Evolutionary conservation across 2,113 vertebrate species (phyloP), one percentile per base, ranked within the genome.

Genomic region (Chaetorhynchus papuensis): DNA sequence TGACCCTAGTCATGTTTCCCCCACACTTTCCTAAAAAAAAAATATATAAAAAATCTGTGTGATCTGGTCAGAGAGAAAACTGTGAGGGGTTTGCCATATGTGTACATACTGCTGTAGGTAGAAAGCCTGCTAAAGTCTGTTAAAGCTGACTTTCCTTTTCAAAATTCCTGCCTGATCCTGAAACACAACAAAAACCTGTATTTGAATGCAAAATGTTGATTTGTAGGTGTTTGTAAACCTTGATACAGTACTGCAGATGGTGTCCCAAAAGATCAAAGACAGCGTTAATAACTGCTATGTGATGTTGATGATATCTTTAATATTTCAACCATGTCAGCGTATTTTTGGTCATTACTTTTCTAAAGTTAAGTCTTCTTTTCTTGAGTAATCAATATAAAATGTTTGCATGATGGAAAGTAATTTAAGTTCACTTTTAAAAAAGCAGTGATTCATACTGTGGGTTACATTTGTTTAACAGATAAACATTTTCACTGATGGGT

Each of bases 381-480:
- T 97, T 83, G 89, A 91, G 86, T 96, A 87, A 41, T 93, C 45
- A 33, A 28, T 93, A 37, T 85, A 90, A 96, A 91, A 87, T 89
- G 64, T 84, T 95, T 98, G 96, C 95, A 97, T 97, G 95, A 59
- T 24, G 65, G 81, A 79, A 91, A 89, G 74, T 70, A 80, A 77
- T 93, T 94, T 66, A 35, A 91, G 54, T 95, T 96, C 81, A 83
- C 60, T 87, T 90, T 53, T 91, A 1, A 28, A 76, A 54, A 90
- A 76, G 60, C 52, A 0, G 15, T 83, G 50, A 79, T 87, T 97
- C 86, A 89, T 89, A 14, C 60, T 45, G 63, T 96, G 78, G n/a
- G 30, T 83, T 91, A 33, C 33, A 4, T 95, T 96, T 96, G 77
- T 74, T 94, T 91, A 85, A 74, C 70, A 89, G 42, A 70, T 84